Conservation (phyloP, 2,113 vertebrate genomes). For the Antechinus stuartii region DNA sequence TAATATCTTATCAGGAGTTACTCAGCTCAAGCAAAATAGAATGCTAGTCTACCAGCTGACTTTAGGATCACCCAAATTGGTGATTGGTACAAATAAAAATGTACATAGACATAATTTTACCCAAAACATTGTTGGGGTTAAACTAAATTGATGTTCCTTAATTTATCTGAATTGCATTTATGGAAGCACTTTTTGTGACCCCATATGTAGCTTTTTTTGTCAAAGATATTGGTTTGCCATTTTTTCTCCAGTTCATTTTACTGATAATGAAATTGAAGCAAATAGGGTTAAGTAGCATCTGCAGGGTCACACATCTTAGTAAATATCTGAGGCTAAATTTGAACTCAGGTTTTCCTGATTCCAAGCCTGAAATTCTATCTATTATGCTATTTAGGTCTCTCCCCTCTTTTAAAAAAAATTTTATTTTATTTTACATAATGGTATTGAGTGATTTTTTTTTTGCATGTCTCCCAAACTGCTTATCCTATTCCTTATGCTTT, state of each 20-base stretch:
- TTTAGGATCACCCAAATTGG: conserved; percentile 3
- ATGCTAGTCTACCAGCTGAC: background rate
- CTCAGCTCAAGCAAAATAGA: conserved; percentile 43
- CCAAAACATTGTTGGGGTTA: background rate
- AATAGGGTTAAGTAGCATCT: background rate
- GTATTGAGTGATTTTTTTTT: background rate
- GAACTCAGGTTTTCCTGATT: background rate
- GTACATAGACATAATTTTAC: background rate
- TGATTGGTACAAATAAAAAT: background rate
- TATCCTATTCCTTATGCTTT: conserved; percentile 28
- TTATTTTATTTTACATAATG: background rate
- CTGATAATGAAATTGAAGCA: background rate
- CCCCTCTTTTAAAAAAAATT: too few species aligned
- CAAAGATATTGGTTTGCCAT: background rate
- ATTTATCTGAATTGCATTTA: conserved; percentile 42
- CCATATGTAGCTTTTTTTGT: background rate
- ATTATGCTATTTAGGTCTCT: background rate
- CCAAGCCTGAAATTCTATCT: background rate
- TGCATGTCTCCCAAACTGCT: background rate
- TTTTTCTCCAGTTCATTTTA: background rate
- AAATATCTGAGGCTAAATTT: background rate
- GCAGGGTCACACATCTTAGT: background rate
- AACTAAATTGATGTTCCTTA: conserved; percentile 28
- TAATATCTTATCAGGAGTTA: conserved; percentile 19
- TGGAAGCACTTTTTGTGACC: conserved; percentile 18